Evolutionary conservation across 2,797 vertebrate genomes (phyloP), one percentile per base, ranked within the genome.

Genomic region (Phrynocephalus guinanensis): DNA sequence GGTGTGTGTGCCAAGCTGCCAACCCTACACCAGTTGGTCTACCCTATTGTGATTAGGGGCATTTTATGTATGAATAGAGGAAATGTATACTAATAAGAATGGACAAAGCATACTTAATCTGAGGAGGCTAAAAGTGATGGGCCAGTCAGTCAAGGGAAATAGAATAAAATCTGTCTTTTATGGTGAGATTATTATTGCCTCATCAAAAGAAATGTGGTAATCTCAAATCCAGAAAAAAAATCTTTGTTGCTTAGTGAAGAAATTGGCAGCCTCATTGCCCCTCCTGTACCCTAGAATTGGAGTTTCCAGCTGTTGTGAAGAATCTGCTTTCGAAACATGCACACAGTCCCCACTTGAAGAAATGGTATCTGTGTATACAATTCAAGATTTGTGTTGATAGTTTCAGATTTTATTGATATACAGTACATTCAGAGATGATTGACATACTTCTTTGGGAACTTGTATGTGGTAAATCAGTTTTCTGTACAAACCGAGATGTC

Each of bases 341-440:
- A 80, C 60, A 77, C 52, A 48, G 26, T 80, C n/a, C 48, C 15
- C 60, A 13, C 8, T 88, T 50, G 13, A 75, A 67, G 68, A 88
- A 80, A 79, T 33, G 9, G 26, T 24, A 79, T 71, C 33, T 82
- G 3, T 68, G 60, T 75, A 67, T 20, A 70, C 66, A 82, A 56
- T 78, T 84, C 20, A 80, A 67, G 44, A 75, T 73, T 33, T 84
- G 30, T 84, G 56, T 87, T 79, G 76, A 87, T 84, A 78, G 11
- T 92, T 88, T 13, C 44, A 89, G 52, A 91, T 56, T 68, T 24
- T 87, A 22, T 88, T 87, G 28, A 3, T 67, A 85, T 87, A 73
- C 15, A 84, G 33, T 33, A 33, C 33, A 33, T 73, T 52, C 18
- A 38, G 48, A 44, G 60, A 26, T 60, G 80, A 81, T 56, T 85